Percentiles rank a stretch among this genome's conserved stretches.
Evolutionary conservation across 2,797 vertebrate species (phyloP).

Genomic region (Macropodus opercularis): DNA sequence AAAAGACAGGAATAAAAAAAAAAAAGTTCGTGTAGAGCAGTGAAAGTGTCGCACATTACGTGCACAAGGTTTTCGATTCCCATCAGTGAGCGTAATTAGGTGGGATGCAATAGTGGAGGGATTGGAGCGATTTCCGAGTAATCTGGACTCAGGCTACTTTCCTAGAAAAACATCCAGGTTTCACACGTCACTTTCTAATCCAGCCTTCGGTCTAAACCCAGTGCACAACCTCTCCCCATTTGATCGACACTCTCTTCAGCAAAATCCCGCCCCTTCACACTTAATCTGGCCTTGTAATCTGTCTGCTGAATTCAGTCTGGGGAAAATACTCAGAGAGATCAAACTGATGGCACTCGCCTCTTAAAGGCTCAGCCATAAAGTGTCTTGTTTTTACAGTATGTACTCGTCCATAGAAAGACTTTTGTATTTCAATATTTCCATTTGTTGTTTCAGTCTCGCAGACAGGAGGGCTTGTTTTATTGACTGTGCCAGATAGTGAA

Average conservation of each 20-base stretch:
- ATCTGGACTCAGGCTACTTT: slow-evolving; percentile 43
- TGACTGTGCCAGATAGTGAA: slow-evolving; percentile 56
- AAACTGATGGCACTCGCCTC: slow-evolving; percentile 53
- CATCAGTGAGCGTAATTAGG: slow-evolving; percentile 20
- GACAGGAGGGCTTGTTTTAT: slow-evolving; percentile 49
- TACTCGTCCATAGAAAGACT: slow-evolving; percentile 29
- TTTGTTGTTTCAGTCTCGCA: slow-evolving; percentile 23
- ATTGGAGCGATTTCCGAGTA: slow-evolving; percentile 49
- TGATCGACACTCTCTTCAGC: slow-evolving; percentile 13
- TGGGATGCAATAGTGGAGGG: slow-evolving; percentile 32
- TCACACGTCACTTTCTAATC: slow-evolving; percentile 55
- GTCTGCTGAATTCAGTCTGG: slow-evolving; percentile 72
- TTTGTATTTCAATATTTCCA: slow-evolving; percentile 34
- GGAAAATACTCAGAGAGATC: slow-evolving; percentile 49
- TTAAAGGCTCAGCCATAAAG: slow-evolving; percentile 30
- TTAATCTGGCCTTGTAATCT: slow-evolving; percentile 73
- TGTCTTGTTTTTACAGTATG: slow-evolving; percentile 28
- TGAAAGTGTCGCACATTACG: slow-evolving; percentile 8
- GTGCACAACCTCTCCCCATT: background rate
- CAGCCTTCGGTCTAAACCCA: slow-evolving; percentile 19
- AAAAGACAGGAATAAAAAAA: slow-evolving; percentile 30
- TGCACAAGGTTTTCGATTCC: slow-evolving; percentile 11
- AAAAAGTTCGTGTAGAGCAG: slow-evolving; percentile 1
- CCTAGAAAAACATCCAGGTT: slow-evolving; percentile 45
- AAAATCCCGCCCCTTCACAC: slow-evolving; percentile 40